These are phyloP conservation scores for Smutsia temminckii DNA, from an alignment of 2,797 vertebrate genomes.

Conservation along the genomic window DNA sequence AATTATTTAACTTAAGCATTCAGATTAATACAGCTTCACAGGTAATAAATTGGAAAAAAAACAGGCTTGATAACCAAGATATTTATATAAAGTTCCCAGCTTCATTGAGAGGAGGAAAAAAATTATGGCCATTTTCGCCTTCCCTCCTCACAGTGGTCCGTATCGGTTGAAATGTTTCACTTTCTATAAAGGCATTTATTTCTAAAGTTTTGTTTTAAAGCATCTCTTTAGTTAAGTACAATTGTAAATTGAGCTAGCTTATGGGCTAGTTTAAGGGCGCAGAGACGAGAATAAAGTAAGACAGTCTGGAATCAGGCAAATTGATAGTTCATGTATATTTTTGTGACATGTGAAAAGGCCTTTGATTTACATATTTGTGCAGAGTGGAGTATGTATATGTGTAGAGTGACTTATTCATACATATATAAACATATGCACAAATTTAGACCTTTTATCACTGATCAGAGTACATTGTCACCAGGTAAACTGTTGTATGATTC, in stretches of 20 bases:
- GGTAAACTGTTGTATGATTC: neutral
- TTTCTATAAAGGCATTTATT: neutral
- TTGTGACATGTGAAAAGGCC: neutral
- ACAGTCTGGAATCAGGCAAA: neutral
- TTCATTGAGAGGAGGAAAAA: neutral
- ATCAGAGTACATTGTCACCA: neutral
- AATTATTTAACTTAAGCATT: conserved; percentile 42
- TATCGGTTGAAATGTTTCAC: neutral
- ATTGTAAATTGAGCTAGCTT: neutral
- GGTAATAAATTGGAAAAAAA: neutral
- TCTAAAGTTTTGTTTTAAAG: neutral
- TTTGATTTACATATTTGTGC: neutral
- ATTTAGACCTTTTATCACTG: neutral
- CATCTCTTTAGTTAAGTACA: conserved; percentile 13
- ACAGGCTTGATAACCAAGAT: neutral
- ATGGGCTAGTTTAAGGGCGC: neutral
- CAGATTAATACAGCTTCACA: neutral
- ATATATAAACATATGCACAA: neutral
- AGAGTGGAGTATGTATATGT: neutral
- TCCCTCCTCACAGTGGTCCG: neutral
- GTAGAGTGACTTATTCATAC: neutral
- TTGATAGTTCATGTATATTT: neutral
- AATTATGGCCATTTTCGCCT: neutral
- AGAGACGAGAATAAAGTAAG: neutral
- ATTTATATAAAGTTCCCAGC: neutral